Evolutionary conservation across 2,888 invertebrate genomes (phyloP).

Genomic region (Antheraea assamensis): DNA sequence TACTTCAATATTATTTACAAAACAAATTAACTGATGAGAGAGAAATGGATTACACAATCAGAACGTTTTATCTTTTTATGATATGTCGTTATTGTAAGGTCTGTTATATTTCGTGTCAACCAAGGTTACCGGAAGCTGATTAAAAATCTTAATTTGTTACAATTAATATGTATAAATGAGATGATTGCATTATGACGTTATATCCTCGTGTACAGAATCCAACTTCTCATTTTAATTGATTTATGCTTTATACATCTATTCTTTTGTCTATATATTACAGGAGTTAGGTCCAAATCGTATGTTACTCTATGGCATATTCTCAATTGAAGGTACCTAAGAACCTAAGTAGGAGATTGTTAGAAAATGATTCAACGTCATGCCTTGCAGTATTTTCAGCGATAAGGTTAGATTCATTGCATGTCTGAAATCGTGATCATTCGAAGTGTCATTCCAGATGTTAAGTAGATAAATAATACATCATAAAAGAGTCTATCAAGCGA

Average conservation of each 20-base stretch:
- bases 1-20: background rate
- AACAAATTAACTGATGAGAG: background rate
- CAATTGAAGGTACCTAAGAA: background rate
- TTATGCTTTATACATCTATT: background rate
- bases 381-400: too few species aligned
- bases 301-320: background rate
- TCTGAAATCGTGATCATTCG: background rate
- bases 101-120: background rate
- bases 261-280: background rate
- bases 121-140: background rate
- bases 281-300: background rate
- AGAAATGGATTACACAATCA: background rate
- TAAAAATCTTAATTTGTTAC: background rate
- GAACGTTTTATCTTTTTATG: background rate
- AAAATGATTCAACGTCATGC: too few species aligned
- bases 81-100: background rate
- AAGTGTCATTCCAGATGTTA: background rate
- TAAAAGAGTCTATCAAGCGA: background rate
- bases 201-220: background rate
- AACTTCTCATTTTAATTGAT: conserved; percentile 25
- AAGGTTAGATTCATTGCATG: too few species aligned
- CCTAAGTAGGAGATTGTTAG: too few species aligned
- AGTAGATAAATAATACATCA: background rate
- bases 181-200: background rate
- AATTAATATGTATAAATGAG: background rate